Evolutionary conservation across 2,113 vertebrate species (phyloP).

Genomic region (Anser brachyrhynchus): DNA sequence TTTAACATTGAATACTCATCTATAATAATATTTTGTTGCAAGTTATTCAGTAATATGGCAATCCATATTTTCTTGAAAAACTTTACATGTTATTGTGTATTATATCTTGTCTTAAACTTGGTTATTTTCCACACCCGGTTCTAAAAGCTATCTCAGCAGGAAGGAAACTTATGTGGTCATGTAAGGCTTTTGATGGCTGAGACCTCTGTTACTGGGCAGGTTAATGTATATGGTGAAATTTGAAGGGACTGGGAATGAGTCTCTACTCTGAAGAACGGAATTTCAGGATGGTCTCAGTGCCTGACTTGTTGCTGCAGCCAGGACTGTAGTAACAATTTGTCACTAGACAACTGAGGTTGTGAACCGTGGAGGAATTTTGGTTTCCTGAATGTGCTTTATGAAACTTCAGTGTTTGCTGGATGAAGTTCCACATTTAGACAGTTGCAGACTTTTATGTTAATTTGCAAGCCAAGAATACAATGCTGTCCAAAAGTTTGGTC

Average conservation of each 20-base stretch:
- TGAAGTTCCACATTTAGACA: background rate
- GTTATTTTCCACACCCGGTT: background rate
- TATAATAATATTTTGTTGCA: background rate
- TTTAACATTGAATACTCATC: background rate
- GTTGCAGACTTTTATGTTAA: background rate
- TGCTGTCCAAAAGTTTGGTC: background rate
- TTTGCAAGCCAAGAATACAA: background rate
- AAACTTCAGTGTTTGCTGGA: background rate
- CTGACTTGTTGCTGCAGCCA: background rate
- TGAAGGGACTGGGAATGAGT: background rate
- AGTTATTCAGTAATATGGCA: background rate
- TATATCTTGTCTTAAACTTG: background rate
- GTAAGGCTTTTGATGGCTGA: rapidly evolving
- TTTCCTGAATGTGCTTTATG: background rate
- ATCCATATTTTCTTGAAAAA: background rate
- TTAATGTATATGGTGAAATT: rapidly evolving
- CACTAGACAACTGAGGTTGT: background rate
- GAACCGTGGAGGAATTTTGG: too few species aligned
- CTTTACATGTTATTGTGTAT: background rate
- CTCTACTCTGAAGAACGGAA: too few species aligned
- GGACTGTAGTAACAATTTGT: background rate
- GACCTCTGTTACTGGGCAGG: rapidly evolving
- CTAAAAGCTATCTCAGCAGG: background rate
- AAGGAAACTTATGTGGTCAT: too few species aligned
- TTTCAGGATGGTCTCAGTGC: rapidly evolving